Conservation (phyloP, 2,797 vertebrate species). For the Holocentrus rufus region DNA sequence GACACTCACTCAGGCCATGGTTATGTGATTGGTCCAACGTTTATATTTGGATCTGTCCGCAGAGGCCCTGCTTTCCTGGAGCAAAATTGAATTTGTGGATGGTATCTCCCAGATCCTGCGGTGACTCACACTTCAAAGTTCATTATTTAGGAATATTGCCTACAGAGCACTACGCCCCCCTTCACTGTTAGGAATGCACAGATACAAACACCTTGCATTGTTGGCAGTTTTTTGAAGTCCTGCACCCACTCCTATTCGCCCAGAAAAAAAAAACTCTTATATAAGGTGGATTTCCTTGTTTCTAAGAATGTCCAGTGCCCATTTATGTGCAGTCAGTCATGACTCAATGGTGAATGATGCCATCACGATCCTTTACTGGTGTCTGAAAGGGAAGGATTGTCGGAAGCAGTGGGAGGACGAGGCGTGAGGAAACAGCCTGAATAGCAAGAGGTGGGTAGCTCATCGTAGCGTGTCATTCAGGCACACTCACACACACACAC, state of each 20-base stretch:
- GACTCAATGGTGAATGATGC: conserved; percentile 66
- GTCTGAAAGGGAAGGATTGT: conserved; percentile 55
- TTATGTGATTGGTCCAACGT: conserved; percentile 20
- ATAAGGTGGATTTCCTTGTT: conserved; percentile 50
- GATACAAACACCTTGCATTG: background rate
- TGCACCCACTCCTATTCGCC: conserved; percentile 16
- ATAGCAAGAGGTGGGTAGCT: conserved; percentile 69
- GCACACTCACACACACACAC: conserved; percentile 50
- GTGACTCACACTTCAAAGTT: background rate
- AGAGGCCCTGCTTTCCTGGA: conserved; percentile 1
- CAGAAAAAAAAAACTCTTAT: conserved; percentile 27
- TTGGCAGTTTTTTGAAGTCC: conserved; percentile 9
- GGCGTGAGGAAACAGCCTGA: conserved; percentile 66
- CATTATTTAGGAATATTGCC: background rate
- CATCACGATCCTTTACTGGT: conserved; percentile 32
- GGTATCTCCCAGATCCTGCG: background rate
- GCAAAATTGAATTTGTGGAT: conserved; percentile 17
- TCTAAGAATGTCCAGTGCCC: conserved; percentile 38
- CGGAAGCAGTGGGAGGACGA: conserved; percentile 73
- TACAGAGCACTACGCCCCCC: background rate
- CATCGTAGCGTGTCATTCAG: conserved; percentile 53
- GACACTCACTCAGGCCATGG: conserved; percentile 5
- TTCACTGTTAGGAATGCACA: background rate
- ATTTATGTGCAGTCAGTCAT: conserved; percentile 58
- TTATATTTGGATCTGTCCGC: conserved; percentile 3